These are phyloP conservation scores for Brachyptera risi DNA, from an alignment of 2,888 invertebrate species.

Conservation along the genomic window DNA sequence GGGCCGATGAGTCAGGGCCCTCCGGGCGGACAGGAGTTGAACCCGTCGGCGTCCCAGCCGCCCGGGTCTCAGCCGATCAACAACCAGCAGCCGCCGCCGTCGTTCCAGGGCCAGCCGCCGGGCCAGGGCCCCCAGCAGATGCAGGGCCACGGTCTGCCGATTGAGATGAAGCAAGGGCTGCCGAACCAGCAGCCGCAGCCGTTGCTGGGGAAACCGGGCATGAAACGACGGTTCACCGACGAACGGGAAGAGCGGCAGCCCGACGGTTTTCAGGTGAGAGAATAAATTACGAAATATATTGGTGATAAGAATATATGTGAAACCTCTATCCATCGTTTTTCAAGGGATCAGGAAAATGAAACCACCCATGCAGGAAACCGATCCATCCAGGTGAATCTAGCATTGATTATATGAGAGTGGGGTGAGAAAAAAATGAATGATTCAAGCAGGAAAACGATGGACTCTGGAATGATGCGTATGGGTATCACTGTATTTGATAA, in stretches of 20 bases:
- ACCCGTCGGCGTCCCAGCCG: neutral
- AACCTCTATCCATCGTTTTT: too few species aligned
- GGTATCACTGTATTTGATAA: too few species aligned
- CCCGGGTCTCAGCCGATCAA: neutral
- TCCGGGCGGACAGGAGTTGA: neutral
- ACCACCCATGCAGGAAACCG: too few species aligned
- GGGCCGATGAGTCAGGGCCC: conserved; percentile 1
- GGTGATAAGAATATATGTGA: too few species aligned
- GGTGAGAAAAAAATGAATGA: too few species aligned
- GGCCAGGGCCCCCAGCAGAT: neutral
- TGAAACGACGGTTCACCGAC: conserved; percentile 31
- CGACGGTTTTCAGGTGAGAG: conserved; percentile 28
- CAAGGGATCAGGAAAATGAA: too few species aligned
- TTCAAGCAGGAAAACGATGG: too few species aligned
- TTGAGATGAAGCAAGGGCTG: conserved; percentile 1
- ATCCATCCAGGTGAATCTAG: too few species aligned
- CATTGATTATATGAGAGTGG: too few species aligned
- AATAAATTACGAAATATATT: too few species aligned
- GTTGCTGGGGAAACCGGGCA: conserved; percentile 17
- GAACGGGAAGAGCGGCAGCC: conserved; percentile 24
- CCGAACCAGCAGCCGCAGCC: conserved; percentile 21
- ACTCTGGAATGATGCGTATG: too few species aligned
- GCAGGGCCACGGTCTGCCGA: neutral
- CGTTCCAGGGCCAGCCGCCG: conserved; percentile 13
- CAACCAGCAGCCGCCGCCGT: conserved; percentile 4